Evolutionary conservation across 2,797 vertebrate genomes (phyloP).

Genomic region (Molossus molossus): DNA sequence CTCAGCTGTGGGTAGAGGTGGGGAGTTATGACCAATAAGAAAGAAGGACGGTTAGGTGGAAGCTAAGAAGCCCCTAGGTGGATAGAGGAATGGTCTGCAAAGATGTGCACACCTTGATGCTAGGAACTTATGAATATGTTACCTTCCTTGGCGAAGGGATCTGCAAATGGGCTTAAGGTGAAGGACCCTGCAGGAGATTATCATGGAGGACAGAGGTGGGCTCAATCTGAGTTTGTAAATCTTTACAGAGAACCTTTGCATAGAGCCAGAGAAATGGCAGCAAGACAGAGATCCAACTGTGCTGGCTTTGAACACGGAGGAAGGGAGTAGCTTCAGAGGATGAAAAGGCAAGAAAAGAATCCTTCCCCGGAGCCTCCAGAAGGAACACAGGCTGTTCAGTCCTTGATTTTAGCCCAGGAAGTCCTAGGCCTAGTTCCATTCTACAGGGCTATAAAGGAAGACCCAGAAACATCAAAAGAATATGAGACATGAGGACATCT

Average conservation of each 20-base stretch:
- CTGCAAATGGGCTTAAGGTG: background rate
- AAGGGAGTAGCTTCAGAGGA: background rate
- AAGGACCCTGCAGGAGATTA: conserved; percentile 13
- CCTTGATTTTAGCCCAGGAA: background rate
- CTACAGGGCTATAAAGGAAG: background rate
- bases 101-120: background rate
- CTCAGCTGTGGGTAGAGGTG: background rate
- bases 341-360: background rate
- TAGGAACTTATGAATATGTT: background rate
- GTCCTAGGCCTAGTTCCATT: background rate
- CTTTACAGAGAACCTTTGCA: background rate
- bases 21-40: background rate
- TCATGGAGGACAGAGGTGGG: background rate
- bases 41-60: background rate
- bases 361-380: background rate
- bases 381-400: background rate
- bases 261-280: background rate
- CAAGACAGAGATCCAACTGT: background rate
- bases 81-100: background rate
- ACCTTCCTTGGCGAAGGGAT: background rate
- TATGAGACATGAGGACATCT: background rate
- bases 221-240: background rate
- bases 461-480: background rate
- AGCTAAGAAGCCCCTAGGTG: background rate
- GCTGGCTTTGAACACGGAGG: background rate